Conservation (phyloP, 2,888 invertebrate genomes). For the Latheticus oryzae region DNA sequence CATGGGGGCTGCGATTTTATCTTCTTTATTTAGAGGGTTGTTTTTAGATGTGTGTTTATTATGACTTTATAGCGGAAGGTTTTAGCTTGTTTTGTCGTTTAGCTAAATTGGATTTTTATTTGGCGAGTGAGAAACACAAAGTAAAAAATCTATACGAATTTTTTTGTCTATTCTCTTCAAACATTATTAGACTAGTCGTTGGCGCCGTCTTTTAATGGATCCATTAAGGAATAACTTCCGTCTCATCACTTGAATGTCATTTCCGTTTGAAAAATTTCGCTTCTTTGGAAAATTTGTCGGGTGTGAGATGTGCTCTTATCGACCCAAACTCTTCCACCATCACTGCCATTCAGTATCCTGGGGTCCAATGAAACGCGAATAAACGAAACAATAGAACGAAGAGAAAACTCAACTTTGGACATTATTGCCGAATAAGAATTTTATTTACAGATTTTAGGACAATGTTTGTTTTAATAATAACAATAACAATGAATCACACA, state of each 20-base stretch:
- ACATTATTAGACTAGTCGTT: too few relatives aligned
- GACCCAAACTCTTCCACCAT: conserved; percentile 33
- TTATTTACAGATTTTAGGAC: conserved; percentile 6
- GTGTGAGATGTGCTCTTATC: conserved; percentile 41
- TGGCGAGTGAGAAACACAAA: conserved; percentile 45
- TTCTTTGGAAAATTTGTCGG: conserved; percentile 24
- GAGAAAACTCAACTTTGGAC: conserved; percentile 18
- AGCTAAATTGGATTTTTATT: conserved; percentile 63
- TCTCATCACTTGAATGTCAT: conserved; percentile 4
- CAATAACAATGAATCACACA: conserved; percentile 23
- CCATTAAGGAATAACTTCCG: conserved; percentile 25
- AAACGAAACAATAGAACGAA: conserved; percentile 27
- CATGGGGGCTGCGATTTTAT: conserved; percentile 49
- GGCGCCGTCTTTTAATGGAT: conserved; percentile 19
- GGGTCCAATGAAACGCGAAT: conserved; percentile 37
- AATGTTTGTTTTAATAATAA: conserved; percentile 21
- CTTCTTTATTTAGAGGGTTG: conserved; percentile 56
- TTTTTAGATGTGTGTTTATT: conserved; percentile 60
- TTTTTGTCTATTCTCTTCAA: too few relatives aligned
- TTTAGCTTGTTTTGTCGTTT: conserved; percentile 60
- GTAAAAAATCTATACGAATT: too few relatives aligned
- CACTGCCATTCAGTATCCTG: conserved; percentile 39
- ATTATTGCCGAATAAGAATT: conserved; percentile 31
- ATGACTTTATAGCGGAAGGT: conserved; percentile 60
- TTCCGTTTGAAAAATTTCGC: conserved; percentile 7